Percentiles rank a stretch among this genome's conserved stretches.
Conservation (phyloP, 2,113 vertebrate species). For the Candoia aspera region DNA sequence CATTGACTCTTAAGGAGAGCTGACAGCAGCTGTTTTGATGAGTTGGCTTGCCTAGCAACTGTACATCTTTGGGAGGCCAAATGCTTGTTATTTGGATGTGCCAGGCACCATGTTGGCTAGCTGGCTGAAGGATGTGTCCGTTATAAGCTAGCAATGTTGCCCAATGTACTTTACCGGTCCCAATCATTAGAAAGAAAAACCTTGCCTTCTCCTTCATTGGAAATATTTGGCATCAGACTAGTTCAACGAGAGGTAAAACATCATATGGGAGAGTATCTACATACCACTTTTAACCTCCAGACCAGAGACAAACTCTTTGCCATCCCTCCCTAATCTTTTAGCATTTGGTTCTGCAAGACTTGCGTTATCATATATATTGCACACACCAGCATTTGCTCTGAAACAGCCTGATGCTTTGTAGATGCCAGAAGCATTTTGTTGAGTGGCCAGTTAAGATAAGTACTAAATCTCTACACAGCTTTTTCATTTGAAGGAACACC, state of each 20-base stretch:
- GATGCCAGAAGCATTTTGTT: neutral
- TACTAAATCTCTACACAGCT: neutral
- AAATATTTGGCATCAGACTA: neutral
- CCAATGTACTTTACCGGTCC: conserved; percentile 25
- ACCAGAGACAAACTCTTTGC: neutral
- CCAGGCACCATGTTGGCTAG: conserved; percentile 46
- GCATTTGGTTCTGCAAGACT: neutral
- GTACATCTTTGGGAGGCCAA: conserved; percentile 20
- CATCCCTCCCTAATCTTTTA: neutral
- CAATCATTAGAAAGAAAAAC: neutral
- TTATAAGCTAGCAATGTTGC: neutral
- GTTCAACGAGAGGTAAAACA: neutral
- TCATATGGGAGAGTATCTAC: neutral
- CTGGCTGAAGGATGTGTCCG: neutral
- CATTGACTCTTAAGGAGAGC: conserved; percentile 24
- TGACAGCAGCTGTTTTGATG: conserved; percentile 57
- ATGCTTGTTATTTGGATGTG: conserved; percentile 40
- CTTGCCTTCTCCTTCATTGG: neutral
- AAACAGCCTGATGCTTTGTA: neutral
- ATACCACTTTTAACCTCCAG: neutral
- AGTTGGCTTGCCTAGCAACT: conserved; percentile 18
- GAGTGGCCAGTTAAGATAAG: neutral
- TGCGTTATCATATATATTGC: neutral
- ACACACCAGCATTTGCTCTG: neutral
- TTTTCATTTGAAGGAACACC: neutral